A percentile compares a stretch with the other conserved stretches of the same genome.
Evolutionary conservation across 2,797 vertebrate species (phyloP).

Genomic region (Cetoscarus ocellatus): DNA sequence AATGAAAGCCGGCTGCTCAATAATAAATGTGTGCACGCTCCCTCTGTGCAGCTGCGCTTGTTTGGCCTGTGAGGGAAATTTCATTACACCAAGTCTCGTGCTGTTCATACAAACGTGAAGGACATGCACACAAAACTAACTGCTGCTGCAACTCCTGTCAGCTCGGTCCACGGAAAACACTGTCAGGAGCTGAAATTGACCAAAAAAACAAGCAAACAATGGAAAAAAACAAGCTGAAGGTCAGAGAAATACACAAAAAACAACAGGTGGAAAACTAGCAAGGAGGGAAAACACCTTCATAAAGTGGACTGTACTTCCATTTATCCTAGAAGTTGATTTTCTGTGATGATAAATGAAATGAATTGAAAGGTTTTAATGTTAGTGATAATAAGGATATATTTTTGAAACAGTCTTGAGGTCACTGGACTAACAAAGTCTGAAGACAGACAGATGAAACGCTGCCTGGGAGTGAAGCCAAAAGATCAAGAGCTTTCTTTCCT

Average conservation of each 20-base stretch:
- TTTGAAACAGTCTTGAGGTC: no score
- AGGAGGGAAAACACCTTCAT: conserved; percentile 18
- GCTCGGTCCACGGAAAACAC: neutral
- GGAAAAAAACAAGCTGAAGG: neutral
- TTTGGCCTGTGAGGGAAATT: conserved; percentile 71
- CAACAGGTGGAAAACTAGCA: conserved; percentile 1
- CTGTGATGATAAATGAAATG: no score
- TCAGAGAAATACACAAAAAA: conserved; percentile 5
- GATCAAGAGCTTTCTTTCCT: no score
- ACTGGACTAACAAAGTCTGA: no score
- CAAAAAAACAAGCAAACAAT: neutral
- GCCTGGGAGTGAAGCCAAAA: no score
- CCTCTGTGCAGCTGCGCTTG: conserved; percentile 63
- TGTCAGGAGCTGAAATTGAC: neutral
- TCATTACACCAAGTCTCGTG: conserved; percentile 63
- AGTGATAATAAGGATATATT: no score
- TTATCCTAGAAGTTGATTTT: conserved; percentile 5
- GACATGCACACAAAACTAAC: conserved; percentile 46
- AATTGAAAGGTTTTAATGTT: no score
- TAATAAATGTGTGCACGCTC: conserved; percentile 77
- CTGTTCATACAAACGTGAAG: conserved; percentile 58
- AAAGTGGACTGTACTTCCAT: conserved; percentile 17
- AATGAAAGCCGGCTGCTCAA: conserved; percentile 76
- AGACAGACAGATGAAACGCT: no score
- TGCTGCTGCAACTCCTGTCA: conserved; percentile 32